A percentile compares a stretch with the other conserved stretches of the same genome.
phyloP scores from a whole-genome alignment of 2,113 vertebrate species.

The Bubo scandiacus region DNA sequence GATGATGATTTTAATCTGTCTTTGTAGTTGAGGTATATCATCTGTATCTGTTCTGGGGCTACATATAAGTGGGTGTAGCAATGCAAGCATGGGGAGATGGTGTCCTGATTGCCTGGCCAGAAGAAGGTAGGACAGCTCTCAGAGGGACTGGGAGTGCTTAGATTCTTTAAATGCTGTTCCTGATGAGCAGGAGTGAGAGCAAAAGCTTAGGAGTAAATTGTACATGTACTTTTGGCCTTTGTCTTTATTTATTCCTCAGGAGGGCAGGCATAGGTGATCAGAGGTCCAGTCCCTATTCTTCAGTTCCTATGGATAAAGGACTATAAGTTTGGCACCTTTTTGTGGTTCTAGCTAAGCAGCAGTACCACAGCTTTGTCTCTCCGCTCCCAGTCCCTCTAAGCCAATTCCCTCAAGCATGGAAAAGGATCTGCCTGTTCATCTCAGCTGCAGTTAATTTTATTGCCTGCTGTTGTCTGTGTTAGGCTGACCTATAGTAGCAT shows the following conservation, averaged over 20 bases:
- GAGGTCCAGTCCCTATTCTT: not conserved
- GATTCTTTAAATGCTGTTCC: not conserved
- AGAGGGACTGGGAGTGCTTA: not conserved
- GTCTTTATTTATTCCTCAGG: not conserved
- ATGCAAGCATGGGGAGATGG: not conserved
- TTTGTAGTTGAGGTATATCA: not conserved
- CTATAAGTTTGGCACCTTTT: not conserved
- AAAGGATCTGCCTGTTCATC: not conserved
- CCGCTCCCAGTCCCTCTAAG: not conserved
- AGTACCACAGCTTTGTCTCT: not conserved
- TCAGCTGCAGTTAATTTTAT: not conserved
- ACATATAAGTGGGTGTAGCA: not conserved
- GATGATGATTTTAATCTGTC: not conserved
- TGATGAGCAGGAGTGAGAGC: not conserved
- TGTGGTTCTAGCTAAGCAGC: not conserved
- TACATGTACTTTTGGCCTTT: not conserved
- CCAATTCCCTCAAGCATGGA: not conserved
- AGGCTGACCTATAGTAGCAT: not conserved
- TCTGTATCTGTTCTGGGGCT: not conserved
- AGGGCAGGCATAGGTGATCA: not conserved
- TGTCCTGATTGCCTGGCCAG: not conserved
- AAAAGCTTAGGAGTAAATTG: not conserved
- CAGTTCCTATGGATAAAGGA: not conserved
- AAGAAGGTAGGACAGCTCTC: not conserved
- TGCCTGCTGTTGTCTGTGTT: not conserved